Evolutionary conservation across 2,797 vertebrate species (phyloP), one percentile per base, ranked within the genome.

Genomic region (Takifugu ocellatus): DNA sequence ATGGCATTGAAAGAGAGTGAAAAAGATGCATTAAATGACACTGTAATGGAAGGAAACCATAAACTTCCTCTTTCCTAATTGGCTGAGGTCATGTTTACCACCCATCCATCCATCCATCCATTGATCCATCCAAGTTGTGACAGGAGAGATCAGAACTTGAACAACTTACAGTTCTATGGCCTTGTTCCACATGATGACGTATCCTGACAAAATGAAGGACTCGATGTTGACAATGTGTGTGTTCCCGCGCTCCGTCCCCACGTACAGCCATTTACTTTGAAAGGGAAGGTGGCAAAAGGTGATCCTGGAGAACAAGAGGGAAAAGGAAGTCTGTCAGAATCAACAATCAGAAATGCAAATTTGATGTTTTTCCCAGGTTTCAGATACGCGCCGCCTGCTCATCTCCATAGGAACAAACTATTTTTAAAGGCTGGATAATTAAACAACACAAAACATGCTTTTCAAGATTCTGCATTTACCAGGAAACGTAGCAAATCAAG

Each of bases 131-230:
- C 27, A 29, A 4, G 6, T 29, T 29, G 27, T 29, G 27, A 29
- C 27, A 29, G 27, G 27, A 29, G 1, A 10, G 33, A 11, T 39
- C 36, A 46, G 17, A 10, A n/a, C 10, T n/a, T n/a, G 2, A 21
- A 21, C 45, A 36, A 85, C 95, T 98, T 84, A 98, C 97, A 99
- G 84, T 90, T 98, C 94, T 85, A 98, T 98, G 85, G 96, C 95
- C 88, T 97, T 98, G 92, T 99, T 99, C 96, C 96, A 99, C 96
- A 98, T 99, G 82, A 99, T 97, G 85, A 98, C 94, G 25, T 99
- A 99, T 92, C 97, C 97, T 26, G 96, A 99, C 81, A 99, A 91
- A 85, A 97, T 72, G 79, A 98, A 99, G 84, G 96, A 98, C 83
- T 98, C 96, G 6, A 98, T 95, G 90, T 99, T 98, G 92, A 98